A percentile compares a stretch with the other conserved stretches of the same genome.
Evolutionary conservation across 1,140 invertebrate species (phyloP).

Genomic region (Nephotettix cincticeps): DNA sequence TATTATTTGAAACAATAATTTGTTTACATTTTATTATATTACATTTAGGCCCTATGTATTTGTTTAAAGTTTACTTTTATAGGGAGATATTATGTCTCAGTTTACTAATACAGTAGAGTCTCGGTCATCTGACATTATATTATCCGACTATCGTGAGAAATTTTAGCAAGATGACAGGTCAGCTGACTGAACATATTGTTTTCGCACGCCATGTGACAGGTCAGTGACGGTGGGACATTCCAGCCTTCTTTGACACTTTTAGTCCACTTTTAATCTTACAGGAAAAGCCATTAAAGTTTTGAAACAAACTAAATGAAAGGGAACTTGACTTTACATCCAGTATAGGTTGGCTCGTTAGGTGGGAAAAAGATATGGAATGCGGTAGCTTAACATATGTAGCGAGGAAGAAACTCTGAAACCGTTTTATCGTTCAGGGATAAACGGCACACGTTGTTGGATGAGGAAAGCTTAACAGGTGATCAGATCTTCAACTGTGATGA

Average conservation of each 20-base stretch:
- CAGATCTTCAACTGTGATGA: slow-evolving; percentile 45
- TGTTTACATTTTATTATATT: no score
- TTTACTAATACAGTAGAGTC: no score
- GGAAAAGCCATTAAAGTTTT: slow-evolving; percentile 15
- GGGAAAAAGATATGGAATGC: slow-evolving; percentile 21
- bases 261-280: slow-evolving; percentile 38
- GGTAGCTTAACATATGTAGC: slow-evolving; percentile 33
- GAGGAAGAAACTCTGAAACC: slow-evolving; percentile 31
- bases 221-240: background rate
- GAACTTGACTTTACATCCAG: slow-evolving; percentile 15
- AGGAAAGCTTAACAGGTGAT: slow-evolving; percentile 29
- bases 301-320: slow-evolving; percentile 17
- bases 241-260: slow-evolving; percentile 27
- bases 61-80: no score
- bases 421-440: slow-evolving; percentile 23
- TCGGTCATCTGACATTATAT: no score
- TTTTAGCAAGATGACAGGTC: no score
- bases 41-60: no score
- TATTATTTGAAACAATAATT: no score
- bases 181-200: no score
- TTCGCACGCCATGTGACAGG: no score
- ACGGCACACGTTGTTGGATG: slow-evolving; percentile 25
- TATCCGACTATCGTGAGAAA: no score
- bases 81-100: no score
- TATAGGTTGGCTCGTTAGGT: slow-evolving; percentile 8